These are phyloP conservation scores for Menidia beryllina DNA, from an alignment of 2,113 vertebrate species.

Conservation along the genomic window DNA sequence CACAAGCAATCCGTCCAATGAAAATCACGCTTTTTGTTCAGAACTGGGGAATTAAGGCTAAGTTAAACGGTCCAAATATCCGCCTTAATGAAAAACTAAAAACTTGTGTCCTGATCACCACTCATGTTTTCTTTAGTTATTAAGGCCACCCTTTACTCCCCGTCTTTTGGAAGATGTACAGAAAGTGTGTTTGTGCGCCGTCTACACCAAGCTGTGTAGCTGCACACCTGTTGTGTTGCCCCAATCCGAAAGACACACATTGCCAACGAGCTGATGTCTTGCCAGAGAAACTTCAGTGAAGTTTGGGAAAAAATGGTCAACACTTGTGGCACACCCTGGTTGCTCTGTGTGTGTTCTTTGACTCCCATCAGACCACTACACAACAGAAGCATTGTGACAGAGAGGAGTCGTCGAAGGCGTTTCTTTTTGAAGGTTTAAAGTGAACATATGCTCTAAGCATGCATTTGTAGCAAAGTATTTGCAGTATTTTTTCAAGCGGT, in stretches of 20 bases:
- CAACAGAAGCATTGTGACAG: too few relatives aligned
- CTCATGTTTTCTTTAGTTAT: background rate
- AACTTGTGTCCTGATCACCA: background rate
- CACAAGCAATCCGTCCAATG: too few relatives aligned
- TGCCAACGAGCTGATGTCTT: background rate
- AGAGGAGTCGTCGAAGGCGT: background rate
- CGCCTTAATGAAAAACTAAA: too few relatives aligned
- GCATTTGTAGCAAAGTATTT: slow-evolving; percentile 17
- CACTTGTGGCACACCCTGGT: too few relatives aligned
- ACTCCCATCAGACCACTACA: background rate
- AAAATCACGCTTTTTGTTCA: too few relatives aligned
- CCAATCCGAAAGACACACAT: too few relatives aligned
- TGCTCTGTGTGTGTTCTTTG: slow-evolving; percentile 1
- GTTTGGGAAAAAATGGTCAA: background rate
- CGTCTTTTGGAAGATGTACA: background rate
- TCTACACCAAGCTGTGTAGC: too few relatives aligned
- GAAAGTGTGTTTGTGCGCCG: background rate
- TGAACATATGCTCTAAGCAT: slow-evolving; percentile 15
- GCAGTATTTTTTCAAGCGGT: slow-evolving; percentile 4
- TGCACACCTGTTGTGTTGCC: too few relatives aligned
- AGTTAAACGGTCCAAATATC: too few relatives aligned
- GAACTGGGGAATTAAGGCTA: too few relatives aligned
- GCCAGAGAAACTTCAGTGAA: background rate
- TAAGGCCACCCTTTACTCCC: background rate
- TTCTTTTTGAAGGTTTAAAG: slow-evolving; percentile 7